Evolutionary conservation across 2,888 invertebrate species (phyloP), one percentile per base, ranked within the genome.

Genomic region (Dicycla oo): DNA sequence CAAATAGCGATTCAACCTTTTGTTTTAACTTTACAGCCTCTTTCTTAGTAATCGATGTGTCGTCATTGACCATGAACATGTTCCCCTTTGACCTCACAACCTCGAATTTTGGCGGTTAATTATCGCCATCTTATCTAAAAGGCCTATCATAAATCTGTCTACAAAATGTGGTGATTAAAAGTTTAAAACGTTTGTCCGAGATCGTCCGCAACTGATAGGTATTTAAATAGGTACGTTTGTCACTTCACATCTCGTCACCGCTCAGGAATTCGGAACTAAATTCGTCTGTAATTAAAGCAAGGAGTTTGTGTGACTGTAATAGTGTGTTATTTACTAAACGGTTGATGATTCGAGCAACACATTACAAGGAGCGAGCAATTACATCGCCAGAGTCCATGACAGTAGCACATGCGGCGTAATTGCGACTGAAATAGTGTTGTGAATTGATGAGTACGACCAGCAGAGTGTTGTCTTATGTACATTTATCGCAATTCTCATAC

Each of bases 201-300:
- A 76, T 76, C 40, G 70, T 60, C 54, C 34, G 63, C 18, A 38
- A n/a, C 43, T 49, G 58, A 68, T 73, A 81, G 62, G 10, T 54
- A 23, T 62, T 45, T 71, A 53, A 51, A 71, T 73, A 61, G 45
- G 20, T 73, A 54, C 30, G 62, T 66, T 69, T 64, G 53, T 68
- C 67, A 70, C 30, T 77, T 43, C 30, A 30, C 43, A 57, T 67
- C 57, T 66, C 53, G 73, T 82, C 81, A 79, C 53, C 43, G 49
- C 45, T 15, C 40, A 66, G 65, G 78, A 75, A 84, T 83, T 74
- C 78, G 73, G 75, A 75, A 77, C 69, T 61, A 43, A 68, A 71
- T 69, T 75, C 47, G 69, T 73, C 8, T 56, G 49, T 78, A 78
- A 73, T 82, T 73, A 69, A 66, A 56, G 56, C 49, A 45, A 54